Base-by-base conservation (phyloP, 2,797 vertebrate species). In the Chloroceryle inda region DNA sequence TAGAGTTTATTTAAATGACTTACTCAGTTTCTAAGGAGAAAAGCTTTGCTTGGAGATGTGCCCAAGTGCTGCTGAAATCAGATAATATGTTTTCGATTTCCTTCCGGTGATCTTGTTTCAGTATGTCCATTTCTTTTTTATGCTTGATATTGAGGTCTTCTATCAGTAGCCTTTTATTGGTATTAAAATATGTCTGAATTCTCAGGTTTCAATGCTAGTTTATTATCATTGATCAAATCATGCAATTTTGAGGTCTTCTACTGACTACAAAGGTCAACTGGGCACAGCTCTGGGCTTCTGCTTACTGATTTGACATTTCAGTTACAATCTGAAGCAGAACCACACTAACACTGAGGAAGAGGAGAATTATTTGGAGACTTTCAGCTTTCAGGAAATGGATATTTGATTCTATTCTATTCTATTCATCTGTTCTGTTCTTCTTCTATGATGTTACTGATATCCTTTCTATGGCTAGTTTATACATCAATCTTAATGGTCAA, bases 21-120 rank as follows among this genome's bases (percentile, higher is more conserved):
- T 96, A 99, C 98, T 98, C 98, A 0, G 98, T 98, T 98, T 99
- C 99, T 98, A 99, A 97, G 96, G 98, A 98, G 85, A 98, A 98
- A 61, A 99, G 98, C 90, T 98, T 98, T 85, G 98, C 98, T 97
- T 99, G 99, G 90, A 99, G 98, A 94, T 98, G 98, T 75, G 98
- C 98, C 97, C 98, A 98, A 26, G 98, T 97, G 8, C 97, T 98
- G 98, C 98, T 99, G 97, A 99, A 99, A 75, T 99, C 99, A 3
- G 98, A 98, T 38, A 99, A 97, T 96, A 99, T 90, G 89, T 96
- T 98, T 98, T 99, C 98, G 89, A 98, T 98, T 97, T 99, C 99
- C 94, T 97, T 98, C 94, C 88, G 94, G 96, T 99, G 99, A 89
- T 99, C 98, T 97, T 96, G 97, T 97, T 96, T 98, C 67, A 99